phyloP scores from a whole-genome alignment of 2,888 invertebrate species.

The Thyatira batis region DNA sequence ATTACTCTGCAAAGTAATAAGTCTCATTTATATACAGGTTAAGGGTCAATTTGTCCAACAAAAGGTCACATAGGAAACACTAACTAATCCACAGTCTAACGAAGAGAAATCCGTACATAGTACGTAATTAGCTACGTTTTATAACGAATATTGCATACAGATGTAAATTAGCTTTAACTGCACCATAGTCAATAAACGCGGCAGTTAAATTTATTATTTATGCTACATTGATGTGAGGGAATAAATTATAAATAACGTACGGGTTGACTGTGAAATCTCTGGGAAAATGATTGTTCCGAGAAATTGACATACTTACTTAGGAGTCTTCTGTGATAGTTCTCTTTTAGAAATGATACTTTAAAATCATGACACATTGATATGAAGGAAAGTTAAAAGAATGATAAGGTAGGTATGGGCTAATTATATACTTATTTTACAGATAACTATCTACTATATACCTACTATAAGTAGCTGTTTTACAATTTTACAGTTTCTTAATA shows the following conservation, averaged over 20 bases:
- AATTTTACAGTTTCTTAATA: no score
- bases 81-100: conserved; percentile 1
- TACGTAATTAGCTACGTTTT: conserved; percentile 27
- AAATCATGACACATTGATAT: no score
- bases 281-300: not conserved
- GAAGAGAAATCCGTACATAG: not conserved
- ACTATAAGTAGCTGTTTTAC: no score
- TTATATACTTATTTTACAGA: not conserved
- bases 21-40: not conserved
- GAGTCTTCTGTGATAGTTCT: no score
- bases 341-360: no score
- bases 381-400: no score
- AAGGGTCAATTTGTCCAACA: not conserved
- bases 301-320: no score
- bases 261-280: not conserved
- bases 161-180: conserved; percentile 49
- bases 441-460: no score
- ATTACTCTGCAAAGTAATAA: no score
- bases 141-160: conserved; percentile 44
- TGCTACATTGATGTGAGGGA: conserved; percentile 5
- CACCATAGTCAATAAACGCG: conserved; percentile 27
- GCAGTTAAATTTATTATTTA: conserved; percentile 25
- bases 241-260: not conserved
- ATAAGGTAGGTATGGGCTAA: no score
- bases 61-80: not conserved